phyloP scores from a whole-genome alignment of 2,888 invertebrate species.

The Celastrina argiolus region DNA sequence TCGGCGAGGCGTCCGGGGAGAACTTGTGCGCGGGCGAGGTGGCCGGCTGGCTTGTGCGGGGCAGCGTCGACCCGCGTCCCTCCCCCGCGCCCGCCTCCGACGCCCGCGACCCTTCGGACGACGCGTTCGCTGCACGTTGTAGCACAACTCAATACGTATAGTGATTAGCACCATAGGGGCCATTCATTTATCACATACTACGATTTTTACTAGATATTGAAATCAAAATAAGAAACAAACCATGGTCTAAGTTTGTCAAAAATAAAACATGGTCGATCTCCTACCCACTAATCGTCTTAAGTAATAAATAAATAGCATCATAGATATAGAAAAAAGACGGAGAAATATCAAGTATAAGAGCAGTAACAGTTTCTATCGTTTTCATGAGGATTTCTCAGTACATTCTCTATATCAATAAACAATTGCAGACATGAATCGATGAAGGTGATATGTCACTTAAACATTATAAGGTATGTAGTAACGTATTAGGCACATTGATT shows the following conservation, averaged over 20 bases:
- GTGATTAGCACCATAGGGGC: no score
- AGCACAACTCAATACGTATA: slow-evolving; percentile 62
- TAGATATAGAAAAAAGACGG: background rate
- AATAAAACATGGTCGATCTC: no score
- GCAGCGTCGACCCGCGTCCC: slow-evolving; percentile 62
- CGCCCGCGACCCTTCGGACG: slow-evolving; percentile 70
- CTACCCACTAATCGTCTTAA: no score
- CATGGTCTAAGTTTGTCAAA: no score
- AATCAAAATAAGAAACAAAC: background rate
- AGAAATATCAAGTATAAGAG: background rate
- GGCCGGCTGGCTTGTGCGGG: slow-evolving; percentile 57
- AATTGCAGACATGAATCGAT: no score
- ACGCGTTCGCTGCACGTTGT: slow-evolving; percentile 75
- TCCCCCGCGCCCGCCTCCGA: slow-evolving; percentile 73
- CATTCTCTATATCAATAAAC: background rate
- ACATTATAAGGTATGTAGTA: no score
- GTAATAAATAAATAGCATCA: no score
- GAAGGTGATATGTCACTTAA: no score
- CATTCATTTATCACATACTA: no score
- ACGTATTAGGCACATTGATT: no score
- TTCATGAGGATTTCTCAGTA: background rate
- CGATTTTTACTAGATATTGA: no score
- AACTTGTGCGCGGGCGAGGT: slow-evolving; percentile 79
- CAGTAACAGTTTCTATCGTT: background rate
- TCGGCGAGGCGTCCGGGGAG: slow-evolving; percentile 90